Percentiles rank a stretch among this genome's conserved stretches.
Evolutionary conservation across 2,113 vertebrate species (phyloP).

Genomic region (Oreocharis arfaki): DNA sequence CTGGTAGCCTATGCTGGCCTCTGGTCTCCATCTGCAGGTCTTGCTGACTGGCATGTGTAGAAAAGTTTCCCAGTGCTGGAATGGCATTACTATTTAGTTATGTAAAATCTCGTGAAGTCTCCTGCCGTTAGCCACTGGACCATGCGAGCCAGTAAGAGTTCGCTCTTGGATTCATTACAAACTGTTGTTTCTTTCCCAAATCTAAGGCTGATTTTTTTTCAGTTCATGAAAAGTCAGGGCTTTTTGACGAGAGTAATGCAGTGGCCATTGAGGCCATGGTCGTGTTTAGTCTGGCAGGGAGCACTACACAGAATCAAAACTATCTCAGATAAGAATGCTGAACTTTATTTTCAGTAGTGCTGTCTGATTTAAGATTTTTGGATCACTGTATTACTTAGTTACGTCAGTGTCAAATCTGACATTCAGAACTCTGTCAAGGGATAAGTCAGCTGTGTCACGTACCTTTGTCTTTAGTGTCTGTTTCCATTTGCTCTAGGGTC

Average conservation of each 20-base stretch:
- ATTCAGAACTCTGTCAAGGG: background rate
- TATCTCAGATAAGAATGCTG: background rate
- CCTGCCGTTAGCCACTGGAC: background rate
- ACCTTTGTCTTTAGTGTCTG: background rate
- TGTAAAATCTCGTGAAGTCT: background rate
- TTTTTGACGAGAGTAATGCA: background rate
- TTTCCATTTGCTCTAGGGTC: background rate
- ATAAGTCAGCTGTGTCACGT: background rate
- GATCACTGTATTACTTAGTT: background rate
- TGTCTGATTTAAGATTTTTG: background rate
- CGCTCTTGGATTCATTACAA: background rate
- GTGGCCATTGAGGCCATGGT: background rate
- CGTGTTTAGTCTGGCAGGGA: background rate
- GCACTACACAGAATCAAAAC: background rate
- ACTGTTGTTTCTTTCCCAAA: background rate
- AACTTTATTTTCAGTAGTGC: background rate
- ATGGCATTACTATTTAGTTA: background rate
- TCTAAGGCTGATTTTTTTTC: background rate
- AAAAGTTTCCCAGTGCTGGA: background rate
- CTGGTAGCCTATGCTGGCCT: background rate
- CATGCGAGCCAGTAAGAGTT: rapidly evolving
- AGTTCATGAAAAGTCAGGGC: background rate
- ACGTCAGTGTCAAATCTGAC: background rate
- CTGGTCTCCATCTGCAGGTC: background rate
- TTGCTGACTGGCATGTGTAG: background rate